Evolutionary conservation across 2,888 invertebrate species (phyloP).

Genomic region (Drosophila bunnanda): DNA sequence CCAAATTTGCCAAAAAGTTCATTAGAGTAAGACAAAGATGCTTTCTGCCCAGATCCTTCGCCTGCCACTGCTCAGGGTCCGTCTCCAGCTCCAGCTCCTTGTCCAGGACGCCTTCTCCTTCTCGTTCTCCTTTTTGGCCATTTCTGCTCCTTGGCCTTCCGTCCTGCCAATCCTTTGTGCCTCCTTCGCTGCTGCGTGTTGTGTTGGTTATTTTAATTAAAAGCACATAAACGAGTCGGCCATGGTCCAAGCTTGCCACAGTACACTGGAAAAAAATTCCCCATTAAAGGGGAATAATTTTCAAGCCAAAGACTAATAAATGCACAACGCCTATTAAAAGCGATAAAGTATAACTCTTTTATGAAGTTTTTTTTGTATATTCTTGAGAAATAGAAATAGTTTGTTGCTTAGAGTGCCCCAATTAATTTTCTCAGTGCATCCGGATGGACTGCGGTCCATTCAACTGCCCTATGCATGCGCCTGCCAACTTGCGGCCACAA

Average conservation of each 20-base stretch:
- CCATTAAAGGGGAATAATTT: too few relatives aligned
- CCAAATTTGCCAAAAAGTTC: conserved; percentile 65
- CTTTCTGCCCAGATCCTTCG: conserved; percentile 4
- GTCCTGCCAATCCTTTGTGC: conserved; percentile 31
- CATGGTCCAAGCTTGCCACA: conserved; percentile 24
- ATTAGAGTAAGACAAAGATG: conserved; percentile 60
- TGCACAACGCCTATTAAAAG: background rate
- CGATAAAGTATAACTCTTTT: accelerated
- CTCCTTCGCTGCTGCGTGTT: conserved; percentile 39
- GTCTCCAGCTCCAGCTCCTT: background rate
- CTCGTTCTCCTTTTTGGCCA: background rate
- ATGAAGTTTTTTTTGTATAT: too few relatives aligned
- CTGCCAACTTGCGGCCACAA: conserved; percentile 51
- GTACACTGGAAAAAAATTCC: background rate
- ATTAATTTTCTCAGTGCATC: background rate
- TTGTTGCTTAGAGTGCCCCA: accelerated
- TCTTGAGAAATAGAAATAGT: too few relatives aligned
- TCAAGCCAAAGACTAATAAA: too few relatives aligned
- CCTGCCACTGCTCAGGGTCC: conserved; percentile 2
- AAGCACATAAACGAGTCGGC: conserved; percentile 59
- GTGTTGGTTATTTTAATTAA: conserved; percentile 65
- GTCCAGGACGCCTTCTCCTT: background rate
- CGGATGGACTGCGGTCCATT: conserved; percentile 19
- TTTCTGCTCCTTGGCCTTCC: conserved; percentile 16
- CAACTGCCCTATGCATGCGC: conserved; percentile 35